Base-by-base conservation (phyloP, 2,888 invertebrate species). In the Microctonus aethiopoides region DNA sequence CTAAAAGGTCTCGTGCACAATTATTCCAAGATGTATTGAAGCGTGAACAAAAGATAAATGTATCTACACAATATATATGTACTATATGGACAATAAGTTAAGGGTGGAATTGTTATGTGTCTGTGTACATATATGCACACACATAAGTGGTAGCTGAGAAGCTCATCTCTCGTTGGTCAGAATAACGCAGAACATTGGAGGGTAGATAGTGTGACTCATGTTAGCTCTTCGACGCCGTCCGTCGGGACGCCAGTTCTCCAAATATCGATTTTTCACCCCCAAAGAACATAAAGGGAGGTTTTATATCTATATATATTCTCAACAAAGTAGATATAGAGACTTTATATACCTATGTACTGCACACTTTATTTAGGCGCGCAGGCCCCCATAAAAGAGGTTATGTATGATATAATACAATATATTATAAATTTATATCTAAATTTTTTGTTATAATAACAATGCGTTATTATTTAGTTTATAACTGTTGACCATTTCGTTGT, bases 161-260 rank as follows among this genome's bases (percentile, higher is more conserved):
- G 46, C 46, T 46, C 46, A 16, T 46, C 46, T 46, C n/a, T n/a
- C 46, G 46, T 46, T 46, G 16, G 46, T 46, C 46, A 46, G 16
- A 16, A 46, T 7, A 7, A n/a, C 9, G 16, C n/a, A 16, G 60
- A 54, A 64, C 54, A 34, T 34, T 52, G 80, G 80, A 76, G 76
- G 80, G 81, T 80, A 78, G 80, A n/a, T n/a, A 79, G 84, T 85
- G 85, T 85, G 85, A 85, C 85, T 86, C 85, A 86, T 81, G 84
- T 84, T 74, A 78, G 81, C 78, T 82, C 78, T 82, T 80, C 81
- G 81, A 80, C 80, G 81, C 78, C 76, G 78, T 71, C 76, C 79
- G 82, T 79, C 78, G 79, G 78, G 80, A 24, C 62, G 59, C 68
- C 66, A 61, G 70, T 83, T 83, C 82, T 81, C 78, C 78, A 84